A percentile compares a stretch with the other conserved stretches of the same genome.
Conservation (phyloP, 92 coral and sea anemone genomes). For the Isaurus tuberculatus region DNA sequence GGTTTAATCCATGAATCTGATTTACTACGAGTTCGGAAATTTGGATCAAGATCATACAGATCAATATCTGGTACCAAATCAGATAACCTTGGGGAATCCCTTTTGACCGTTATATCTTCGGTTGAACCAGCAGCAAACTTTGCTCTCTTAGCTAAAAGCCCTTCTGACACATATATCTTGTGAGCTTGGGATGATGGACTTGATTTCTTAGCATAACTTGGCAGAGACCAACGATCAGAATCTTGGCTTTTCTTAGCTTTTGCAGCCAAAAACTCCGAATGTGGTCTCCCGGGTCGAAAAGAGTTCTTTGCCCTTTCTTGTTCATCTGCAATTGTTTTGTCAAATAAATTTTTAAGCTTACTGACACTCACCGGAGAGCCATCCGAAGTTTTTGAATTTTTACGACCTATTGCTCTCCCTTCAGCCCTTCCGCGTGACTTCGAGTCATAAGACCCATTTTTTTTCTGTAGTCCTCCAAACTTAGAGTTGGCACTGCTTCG, state of each 20-base stretch:
- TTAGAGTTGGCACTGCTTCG: conserved; percentile 55
- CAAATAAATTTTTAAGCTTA: conserved; percentile 81
- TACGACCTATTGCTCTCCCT: conserved; percentile 33
- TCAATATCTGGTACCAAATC: conserved; percentile 81
- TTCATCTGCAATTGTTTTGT: conserved; percentile 79
- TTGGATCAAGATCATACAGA: conserved; percentile 50
- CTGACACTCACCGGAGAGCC: conserved; percentile 75
- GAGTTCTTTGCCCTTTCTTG: conserved; percentile 56
- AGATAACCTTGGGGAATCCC: conserved; percentile 68
- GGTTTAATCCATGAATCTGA: conserved; percentile 85
- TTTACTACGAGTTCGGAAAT: conserved; percentile 71
- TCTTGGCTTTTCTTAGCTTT: conserved; percentile 40
- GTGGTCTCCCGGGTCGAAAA: conserved; percentile 60
- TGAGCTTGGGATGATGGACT: conserved; percentile 50
- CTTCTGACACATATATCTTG: conserved; percentile 80
- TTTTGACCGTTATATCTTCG: conserved; percentile 68
- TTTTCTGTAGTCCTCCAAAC: conserved; percentile 72
- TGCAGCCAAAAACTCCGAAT: conserved; percentile 70
- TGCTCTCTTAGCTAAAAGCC: conserved; percentile 88
- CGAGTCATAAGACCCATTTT: conserved; percentile 45
- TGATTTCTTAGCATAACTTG: conserved; percentile 79
- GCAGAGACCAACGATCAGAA: conserved; percentile 83
- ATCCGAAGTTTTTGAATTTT: conserved; percentile 29
- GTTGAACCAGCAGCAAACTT: conserved; percentile 71
- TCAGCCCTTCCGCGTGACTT: conserved; percentile 45